Percentiles rank a stretch among this genome's conserved stretches.
These are phyloP conservation scores for Camponotus floridanus DNA, from an alignment of 1,140 invertebrate genomes.

Conservation along the genomic window DNA sequence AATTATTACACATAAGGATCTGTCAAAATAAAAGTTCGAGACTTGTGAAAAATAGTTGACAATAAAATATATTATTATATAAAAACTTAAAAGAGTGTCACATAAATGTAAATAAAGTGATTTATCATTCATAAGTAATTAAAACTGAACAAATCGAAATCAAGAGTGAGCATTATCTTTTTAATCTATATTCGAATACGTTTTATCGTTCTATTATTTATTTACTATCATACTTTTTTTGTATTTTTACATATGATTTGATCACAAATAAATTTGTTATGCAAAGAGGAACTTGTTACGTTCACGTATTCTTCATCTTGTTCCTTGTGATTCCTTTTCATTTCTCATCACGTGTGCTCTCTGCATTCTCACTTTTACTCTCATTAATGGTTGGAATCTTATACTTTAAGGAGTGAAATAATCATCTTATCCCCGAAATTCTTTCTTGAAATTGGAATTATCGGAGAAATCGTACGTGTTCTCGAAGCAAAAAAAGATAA, in stretches of 20 bases:
- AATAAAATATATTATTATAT: neutral
- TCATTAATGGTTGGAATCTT: slow-evolving; percentile 26
- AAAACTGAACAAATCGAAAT: neutral
- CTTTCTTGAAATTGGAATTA: neutral
- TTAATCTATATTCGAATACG: neutral
- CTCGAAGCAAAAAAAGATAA: neutral
- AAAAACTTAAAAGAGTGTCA: neutral
- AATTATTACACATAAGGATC: neutral
- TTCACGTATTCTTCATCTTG: neutral
- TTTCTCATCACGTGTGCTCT: slow-evolving; percentile 17
- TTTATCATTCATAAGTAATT: slow-evolving; percentile 1
- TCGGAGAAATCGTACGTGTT: slow-evolving; percentile 36
- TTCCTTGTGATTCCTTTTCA: slow-evolving; percentile 32
- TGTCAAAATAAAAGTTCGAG: neutral
- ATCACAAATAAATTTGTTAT: neutral
- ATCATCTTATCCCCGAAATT: slow-evolving; percentile 28
- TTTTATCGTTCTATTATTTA: neutral
- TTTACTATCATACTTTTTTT: neutral
- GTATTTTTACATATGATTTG: neutral
- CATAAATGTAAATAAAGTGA: neutral
- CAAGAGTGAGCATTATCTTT: neutral
- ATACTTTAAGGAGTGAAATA: slow-evolving; percentile 38
- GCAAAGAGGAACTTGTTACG: slow-evolving; percentile 33
- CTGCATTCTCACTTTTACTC: slow-evolving; percentile 40
- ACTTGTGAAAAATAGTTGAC: neutral